phyloP scores from a whole-genome alignment of 2,797 vertebrate species.

The Simalia tracyae region DNA sequence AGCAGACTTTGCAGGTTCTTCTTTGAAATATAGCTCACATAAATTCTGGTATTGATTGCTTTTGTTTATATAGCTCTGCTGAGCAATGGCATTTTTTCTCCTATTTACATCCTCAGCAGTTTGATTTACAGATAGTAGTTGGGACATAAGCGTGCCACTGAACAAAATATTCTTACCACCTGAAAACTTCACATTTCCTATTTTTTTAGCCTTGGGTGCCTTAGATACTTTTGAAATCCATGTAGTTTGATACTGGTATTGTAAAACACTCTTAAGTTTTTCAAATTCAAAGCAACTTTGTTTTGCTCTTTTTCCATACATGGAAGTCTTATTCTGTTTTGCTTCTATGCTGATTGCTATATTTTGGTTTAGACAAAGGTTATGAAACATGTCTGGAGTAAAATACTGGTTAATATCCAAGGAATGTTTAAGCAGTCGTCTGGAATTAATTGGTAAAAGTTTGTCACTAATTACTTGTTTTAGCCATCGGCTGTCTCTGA shows the following conservation, averaged over 20 bases:
- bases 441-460: conserved; percentile 28
- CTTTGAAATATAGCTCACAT: conserved; percentile 66
- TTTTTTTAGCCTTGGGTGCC: conserved; percentile 10
- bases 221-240: conserved; percentile 7
- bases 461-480: conserved; percentile 28
- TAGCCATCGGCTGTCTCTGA: not conserved
- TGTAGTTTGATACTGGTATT: not conserved
- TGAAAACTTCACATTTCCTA: not conserved
- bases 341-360: not conserved
- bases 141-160: conserved; percentile 21
- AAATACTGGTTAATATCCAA: conserved; percentile 26
- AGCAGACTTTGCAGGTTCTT: conserved; percentile 58
- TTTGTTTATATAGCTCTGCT: conserved; percentile 54
- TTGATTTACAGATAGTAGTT: conserved; percentile 35
- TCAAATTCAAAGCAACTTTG: conserved; percentile 27
- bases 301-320: conserved; percentile 28
- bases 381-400: not conserved
- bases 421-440: conserved; percentile 30
- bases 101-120: conserved; percentile 54
- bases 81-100: conserved; percentile 45
- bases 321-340: conserved; percentile 11
- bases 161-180: not conserved
- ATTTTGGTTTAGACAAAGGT: not conserved
- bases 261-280: not conserved
- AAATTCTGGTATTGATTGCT: conserved; percentile 62